phyloP scores from a whole-genome alignment of 2,113 vertebrate genomes.

The Prietella phreatophila region DNA sequence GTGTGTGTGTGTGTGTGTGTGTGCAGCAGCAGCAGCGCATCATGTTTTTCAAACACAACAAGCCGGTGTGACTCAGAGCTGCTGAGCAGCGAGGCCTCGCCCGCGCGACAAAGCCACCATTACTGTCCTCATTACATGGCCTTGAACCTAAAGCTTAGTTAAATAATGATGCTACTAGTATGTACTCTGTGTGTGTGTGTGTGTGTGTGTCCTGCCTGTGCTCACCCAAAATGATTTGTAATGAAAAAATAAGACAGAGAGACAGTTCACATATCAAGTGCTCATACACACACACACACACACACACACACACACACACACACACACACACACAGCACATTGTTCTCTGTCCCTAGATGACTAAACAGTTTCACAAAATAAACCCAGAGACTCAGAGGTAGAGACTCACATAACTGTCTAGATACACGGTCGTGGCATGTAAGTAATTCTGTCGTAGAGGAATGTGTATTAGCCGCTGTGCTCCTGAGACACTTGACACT shows the following conservation, averaged over 20 bases:
- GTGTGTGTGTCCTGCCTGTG: neutral
- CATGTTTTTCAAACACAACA: conserved; percentile 20
- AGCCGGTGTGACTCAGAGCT: conserved; percentile 30
- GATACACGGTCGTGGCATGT: neutral
- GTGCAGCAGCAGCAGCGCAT: neutral
- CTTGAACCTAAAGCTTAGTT: conserved; percentile 2
- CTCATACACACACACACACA: neutral
- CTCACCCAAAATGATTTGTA: neutral
- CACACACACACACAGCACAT: neutral
- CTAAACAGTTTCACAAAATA: neutral
- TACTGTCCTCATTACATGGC: neutral
- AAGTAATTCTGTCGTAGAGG: neutral
- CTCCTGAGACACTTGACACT: neutral
- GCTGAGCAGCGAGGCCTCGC: neutral
- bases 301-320: neutral
- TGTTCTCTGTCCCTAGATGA: neutral
- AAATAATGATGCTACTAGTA: neutral
- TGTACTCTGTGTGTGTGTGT: neutral
- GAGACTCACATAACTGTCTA: neutral
- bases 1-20: too few relatives aligned
- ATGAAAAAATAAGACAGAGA: conserved; percentile 2
- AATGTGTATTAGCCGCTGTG: neutral
- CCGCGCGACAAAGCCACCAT: neutral
- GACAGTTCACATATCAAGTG: neutral
- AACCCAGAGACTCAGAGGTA: neutral